A percentile compares a stretch with the other conserved stretches of the same genome.
Conservation (phyloP, 2,113 vertebrate species). For the Melanerpes aurifrons region DNA sequence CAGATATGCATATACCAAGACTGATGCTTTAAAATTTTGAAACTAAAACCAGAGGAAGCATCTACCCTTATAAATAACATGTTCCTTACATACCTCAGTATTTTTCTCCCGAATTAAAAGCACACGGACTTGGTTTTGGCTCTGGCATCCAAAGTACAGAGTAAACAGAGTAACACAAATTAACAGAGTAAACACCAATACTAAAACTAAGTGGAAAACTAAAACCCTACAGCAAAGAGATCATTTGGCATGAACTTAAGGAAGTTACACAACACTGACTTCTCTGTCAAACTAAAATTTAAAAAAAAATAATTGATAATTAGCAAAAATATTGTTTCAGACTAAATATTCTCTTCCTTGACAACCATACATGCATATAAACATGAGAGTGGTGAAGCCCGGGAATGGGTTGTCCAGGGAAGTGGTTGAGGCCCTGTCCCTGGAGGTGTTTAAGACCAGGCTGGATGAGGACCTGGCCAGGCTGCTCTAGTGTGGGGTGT, state of each 20-base stretch:
- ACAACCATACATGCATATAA: neutral
- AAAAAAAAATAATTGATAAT: conserved; percentile 13
- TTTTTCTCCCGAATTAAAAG: neutral
- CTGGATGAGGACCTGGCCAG: no score
- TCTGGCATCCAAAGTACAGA: neutral
- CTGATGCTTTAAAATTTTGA: neutral
- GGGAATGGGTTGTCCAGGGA: no score
- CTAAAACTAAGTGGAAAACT: neutral
- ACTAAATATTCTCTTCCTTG: neutral
- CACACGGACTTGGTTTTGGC: neutral
- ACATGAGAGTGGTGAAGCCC: neutral
- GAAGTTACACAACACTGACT: conserved; percentile 15
- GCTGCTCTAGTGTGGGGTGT: no score
- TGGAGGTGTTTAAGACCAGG: no score
- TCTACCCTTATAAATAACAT: neutral
- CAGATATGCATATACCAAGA: neutral
- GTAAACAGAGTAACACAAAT: neutral
- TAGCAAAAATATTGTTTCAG: neutral
- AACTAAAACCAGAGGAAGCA: neutral
- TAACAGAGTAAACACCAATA: neutral
- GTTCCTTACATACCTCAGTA: neutral
- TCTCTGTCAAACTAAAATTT: neutral
- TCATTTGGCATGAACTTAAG: neutral
- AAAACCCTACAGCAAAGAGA: neutral
- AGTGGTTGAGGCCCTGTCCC: no score